Evolutionary conservation across 2,113 vertebrate genomes (phyloP), one percentile per base, ranked within the genome.

Genomic region (Fregata magnificens): DNA sequence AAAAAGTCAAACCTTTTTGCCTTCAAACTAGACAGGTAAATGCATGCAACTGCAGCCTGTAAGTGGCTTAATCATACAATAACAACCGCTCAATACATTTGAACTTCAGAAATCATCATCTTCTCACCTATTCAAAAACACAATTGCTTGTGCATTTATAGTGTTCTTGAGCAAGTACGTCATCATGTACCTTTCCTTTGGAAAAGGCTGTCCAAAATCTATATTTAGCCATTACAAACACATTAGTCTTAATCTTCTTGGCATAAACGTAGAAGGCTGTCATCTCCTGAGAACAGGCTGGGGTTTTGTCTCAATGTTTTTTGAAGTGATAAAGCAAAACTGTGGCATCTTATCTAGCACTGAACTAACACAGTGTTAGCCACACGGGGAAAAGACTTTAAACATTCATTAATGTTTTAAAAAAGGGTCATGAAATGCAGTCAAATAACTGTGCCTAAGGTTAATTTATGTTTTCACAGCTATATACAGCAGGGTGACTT

Each of bases 301-400:
- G 90, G 95, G 94, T 86, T 96, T 66, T 79, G 82, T 95, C 93
- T 96, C 96, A 97, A 94, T 88, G 74, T 97, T 98, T 98, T 97
- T 98, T 92, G 92, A 89, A 97, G 91, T 90, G 97, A 98, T 97
- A 98, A 98, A 96, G 91, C 56, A 95, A 96, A 97, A 95, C 88
- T 80, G 90, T 18, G 61, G 83, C 1, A 28, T 94, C 96, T 97
- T 97, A 95, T 97, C 92, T 95, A 91, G 88, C 71, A 61, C 1
- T 74, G 91, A 97, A 89, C 88, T 89, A 93, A 89, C 86, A 91
- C 80, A 84, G 80, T 93, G 88, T 93, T 92, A 96, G 67, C 91
- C 95, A 95, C 91, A 91, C 5, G 49, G 96, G 89, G 92, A 82
- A 87, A 90, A 87, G 84, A 77, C 42, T 96, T 95, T 50, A 97